Evolutionary conservation across 2,113 vertebrate genomes (phyloP), one percentile per base, ranked within the genome.

Genomic region (Neolamprologus longior): DNA sequence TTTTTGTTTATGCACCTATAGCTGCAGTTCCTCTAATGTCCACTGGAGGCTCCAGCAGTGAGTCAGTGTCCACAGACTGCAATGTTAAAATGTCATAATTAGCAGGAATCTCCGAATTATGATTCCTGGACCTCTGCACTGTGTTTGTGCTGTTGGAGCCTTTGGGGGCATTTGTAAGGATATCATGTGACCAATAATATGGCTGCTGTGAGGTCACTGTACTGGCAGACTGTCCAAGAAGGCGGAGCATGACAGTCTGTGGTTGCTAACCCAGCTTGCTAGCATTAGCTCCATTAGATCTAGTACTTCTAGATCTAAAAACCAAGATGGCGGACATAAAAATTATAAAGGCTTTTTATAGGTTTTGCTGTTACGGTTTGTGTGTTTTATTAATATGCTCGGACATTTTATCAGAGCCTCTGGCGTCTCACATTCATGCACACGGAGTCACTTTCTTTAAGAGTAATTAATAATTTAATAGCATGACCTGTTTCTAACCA

Each of bases 91-190:
- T 15, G 37, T 45, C 37, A 24, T 4, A 47, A 15, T 73, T 9
- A 17, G 40, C 5, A 73, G 63, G 0, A 9, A 24, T 19, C 57
- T 4, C 5, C 0, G 2, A 10, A 61, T 61, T 61, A 1, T 35
- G 28, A 2, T 35, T 63, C 17, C 28, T 5, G 31, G 58, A 63
- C 58, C 17, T 63, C 1, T 63, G 58, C 4, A 7, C 31, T 3
- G 9, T 3, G 58, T 63, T 63, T 35, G 58, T 35, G 9, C 0
- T 19, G 31, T 35, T 63, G 57, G 57, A 61, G 57, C 57, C 57
- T 33, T 61, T 61, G 28, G 57, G 54, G 8, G 5, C 28, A 17
- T 33, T 33, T 33, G 14, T 61, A 33, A 63, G 15, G 28, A 33
- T 19, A 63, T 63, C 28, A 35, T 0, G 58, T 63, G 58, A 35